Conservation (phyloP, 2,888 invertebrate species). For the Aleiodes leptofemur region DNA sequence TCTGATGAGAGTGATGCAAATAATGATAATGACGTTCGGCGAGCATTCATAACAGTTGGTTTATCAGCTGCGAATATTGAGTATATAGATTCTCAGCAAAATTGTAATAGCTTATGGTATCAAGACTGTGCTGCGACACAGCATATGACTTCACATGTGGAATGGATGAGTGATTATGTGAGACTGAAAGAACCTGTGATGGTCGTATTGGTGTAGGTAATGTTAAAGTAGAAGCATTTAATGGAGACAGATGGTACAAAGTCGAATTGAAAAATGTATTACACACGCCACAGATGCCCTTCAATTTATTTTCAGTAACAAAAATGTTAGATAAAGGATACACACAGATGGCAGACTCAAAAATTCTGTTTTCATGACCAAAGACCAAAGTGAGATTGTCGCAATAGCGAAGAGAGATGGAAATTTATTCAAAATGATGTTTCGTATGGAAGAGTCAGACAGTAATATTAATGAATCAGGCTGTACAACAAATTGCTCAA, state of each 20-base stretch:
- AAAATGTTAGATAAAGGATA: constrained; percentile 60
- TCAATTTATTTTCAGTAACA: constrained; percentile 60
- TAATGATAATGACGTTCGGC: constrained; percentile 43
- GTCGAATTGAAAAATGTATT: constrained; percentile 52
- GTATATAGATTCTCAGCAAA: constrained; percentile 43
- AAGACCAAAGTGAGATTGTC: constrained; percentile 47
- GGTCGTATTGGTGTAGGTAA: constrained; percentile 58
- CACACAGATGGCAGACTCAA: constrained; percentile 53
- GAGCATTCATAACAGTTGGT: constrained; percentile 53
- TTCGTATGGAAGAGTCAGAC: constrained; percentile 49
- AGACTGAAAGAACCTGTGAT: constrained; percentile 50
- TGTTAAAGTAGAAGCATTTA: constrained; percentile 57
- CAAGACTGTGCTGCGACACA: constrained; percentile 63
- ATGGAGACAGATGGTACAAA: constrained; percentile 57
- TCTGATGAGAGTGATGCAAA: constrained; percentile 41
- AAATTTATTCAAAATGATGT: constrained; percentile 56
- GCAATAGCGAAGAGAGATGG: constrained; percentile 52
- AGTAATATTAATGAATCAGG: constrained; percentile 4
- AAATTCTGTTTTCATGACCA: constrained; percentile 54
- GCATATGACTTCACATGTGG: constrained; percentile 58
- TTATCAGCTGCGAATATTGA: constrained; percentile 50
- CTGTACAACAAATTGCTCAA: constrained; percentile 39
- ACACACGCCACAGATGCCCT: constrained; percentile 52
- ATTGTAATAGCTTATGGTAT: constrained; percentile 53
- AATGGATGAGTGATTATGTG: constrained; percentile 56